phyloP scores from a whole-genome alignment of 2,113 vertebrate genomes.

The Platichthys flesus region DNA sequence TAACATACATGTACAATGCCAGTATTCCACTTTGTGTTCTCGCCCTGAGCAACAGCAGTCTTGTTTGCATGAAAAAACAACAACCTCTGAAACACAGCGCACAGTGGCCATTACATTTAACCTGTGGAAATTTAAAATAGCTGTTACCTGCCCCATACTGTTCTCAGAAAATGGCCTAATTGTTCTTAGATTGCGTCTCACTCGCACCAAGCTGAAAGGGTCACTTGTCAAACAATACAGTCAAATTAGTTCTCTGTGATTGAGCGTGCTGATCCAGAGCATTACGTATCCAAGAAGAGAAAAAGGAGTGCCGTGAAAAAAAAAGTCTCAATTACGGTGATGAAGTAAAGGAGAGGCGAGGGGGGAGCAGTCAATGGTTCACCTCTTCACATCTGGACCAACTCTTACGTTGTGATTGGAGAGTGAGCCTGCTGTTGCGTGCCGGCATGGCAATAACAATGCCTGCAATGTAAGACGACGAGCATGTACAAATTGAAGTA shows the following conservation, averaged over 20 bases:
- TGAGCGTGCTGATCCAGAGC: constrained; percentile 81
- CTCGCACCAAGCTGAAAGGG: constrained; percentile 81
- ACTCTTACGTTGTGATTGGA: constrained; percentile 75
- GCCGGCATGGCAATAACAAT: constrained; percentile 61
- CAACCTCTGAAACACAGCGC: constrained; percentile 62
- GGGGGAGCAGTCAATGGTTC: constrained; percentile 77
- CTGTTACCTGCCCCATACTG: constrained; percentile 83
- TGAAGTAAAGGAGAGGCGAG: constrained; percentile 68
- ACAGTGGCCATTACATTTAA: constrained; percentile 79
- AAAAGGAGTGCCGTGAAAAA: constrained; percentile 75
- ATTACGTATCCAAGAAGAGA: constrained; percentile 82
- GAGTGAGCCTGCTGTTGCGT: constrained; percentile 63
- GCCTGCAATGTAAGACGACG: constrained; percentile 9
- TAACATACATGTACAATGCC: not conserved
- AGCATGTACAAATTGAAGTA: constrained; percentile 16
- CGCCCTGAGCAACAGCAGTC: constrained; percentile 25
- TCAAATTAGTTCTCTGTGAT: constrained; percentile 87
- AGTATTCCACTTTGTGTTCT: constrained; percentile 29
- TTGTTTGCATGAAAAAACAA: constrained; percentile 33
- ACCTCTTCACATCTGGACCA: constrained; percentile 77
- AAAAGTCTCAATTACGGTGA: constrained; percentile 81
- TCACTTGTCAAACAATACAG: constrained; percentile 85
- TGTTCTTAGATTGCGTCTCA: constrained; percentile 85
- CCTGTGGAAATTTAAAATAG: constrained; percentile 76
- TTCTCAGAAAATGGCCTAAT: constrained; percentile 83